Evolutionary conservation across 2,113 vertebrate species (phyloP).

Genomic region (Calonectris borealis): DNA sequence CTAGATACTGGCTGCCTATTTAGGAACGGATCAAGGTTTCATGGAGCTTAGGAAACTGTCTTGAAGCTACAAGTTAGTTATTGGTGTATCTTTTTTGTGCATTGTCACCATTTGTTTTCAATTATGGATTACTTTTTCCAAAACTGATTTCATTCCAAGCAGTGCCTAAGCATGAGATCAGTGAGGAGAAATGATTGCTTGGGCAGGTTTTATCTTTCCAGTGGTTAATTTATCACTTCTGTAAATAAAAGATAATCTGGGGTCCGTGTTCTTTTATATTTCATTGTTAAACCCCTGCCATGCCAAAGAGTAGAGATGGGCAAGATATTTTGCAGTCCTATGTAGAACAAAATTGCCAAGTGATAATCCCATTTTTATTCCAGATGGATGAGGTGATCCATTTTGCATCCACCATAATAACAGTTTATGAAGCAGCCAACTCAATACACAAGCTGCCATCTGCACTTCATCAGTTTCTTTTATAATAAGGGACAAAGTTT

Average conservation of each 20-base stretch:
- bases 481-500: background rate
- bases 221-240: slow-evolving; percentile 49
- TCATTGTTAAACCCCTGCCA: background rate
- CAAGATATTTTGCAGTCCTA: background rate
- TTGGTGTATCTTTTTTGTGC: background rate
- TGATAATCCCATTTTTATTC: slow-evolving; percentile 26
- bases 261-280: background rate
- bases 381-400: slow-evolving; percentile 34
- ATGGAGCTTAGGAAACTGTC: background rate
- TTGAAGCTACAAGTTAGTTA: background rate
- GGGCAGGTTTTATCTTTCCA: slow-evolving; percentile 47
- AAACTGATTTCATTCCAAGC: slow-evolving; percentile 20
- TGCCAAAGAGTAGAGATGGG: background rate
- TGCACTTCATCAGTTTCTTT: slow-evolving; percentile 12
- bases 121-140: slow-evolving; percentile 25
- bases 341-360: background rate
- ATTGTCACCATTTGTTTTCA: slow-evolving; percentile 46
- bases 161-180: slow-evolving; percentile 40
- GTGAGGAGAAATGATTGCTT: slow-evolving; percentile 20
- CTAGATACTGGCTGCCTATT: background rate
- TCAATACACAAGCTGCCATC: background rate
- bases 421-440: background rate
- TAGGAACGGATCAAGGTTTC: background rate
- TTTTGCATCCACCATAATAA: slow-evolving; percentile 4
- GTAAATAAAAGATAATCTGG: slow-evolving; percentile 26